A percentile compares a stretch with the other conserved stretches of the same genome.
phyloP scores from a whole-genome alignment of 2,113 vertebrate genomes.

The Ictidomys tridecemlineatus region DNA sequence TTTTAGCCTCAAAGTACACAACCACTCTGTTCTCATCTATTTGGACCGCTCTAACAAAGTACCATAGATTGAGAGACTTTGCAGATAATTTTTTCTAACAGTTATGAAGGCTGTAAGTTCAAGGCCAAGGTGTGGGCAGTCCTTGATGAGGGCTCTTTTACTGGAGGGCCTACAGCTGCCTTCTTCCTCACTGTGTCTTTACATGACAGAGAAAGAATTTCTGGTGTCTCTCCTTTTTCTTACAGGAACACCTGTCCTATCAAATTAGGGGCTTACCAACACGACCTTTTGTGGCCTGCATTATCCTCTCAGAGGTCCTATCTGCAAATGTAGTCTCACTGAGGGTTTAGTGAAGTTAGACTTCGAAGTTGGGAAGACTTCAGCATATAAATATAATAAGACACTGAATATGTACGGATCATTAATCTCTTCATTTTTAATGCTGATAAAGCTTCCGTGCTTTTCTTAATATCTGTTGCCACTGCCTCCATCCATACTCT shows the following conservation, averaged over 20 bases:
- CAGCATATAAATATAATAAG: too few species aligned
- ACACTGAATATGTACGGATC: not conserved
- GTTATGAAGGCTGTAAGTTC: not conserved
- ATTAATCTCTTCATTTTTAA: not conserved
- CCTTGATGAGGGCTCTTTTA: not conserved
- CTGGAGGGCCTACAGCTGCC: not conserved
- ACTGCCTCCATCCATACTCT: not conserved
- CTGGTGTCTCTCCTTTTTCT: not conserved
- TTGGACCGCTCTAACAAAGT: not conserved
- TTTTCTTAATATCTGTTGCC: not conserved
- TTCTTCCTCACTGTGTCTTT: not conserved
- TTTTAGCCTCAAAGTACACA: not conserved
- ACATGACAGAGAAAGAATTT: not conserved
- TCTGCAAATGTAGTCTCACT: not conserved
- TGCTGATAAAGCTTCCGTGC: not conserved
- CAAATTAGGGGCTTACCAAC: not conserved
- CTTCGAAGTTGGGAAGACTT: not conserved
- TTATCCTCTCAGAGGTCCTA: not conserved
- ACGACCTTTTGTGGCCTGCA: not conserved
- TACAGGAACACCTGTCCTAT: not conserved
- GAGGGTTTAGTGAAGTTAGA: not conserved
- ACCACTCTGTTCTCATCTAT: not conserved
- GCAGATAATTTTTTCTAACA: not conserved
- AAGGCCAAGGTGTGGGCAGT: not conserved
- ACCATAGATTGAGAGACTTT: not conserved